Base-by-base conservation (phyloP, 2,797 vertebrate species). In the Falco naumanni region DNA sequence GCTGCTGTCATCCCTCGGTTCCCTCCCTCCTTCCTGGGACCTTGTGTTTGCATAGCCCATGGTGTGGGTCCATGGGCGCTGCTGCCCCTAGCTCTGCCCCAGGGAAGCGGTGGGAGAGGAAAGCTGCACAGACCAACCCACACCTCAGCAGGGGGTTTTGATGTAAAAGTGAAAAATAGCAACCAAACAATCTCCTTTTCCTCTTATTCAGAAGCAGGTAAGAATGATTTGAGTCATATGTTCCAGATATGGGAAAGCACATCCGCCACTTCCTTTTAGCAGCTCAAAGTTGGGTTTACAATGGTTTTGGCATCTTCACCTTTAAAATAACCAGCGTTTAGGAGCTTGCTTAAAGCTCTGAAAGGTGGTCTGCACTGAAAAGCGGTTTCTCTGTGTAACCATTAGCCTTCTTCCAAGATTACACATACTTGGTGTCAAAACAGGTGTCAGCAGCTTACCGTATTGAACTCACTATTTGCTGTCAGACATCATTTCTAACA, bases 171-270 rank as follows among this genome's bases (percentile, higher is more conserved):
- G 33, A 59, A 87, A 95, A 89, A 65, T 10, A 84, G 47, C 70
- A 79, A 84, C 47, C 12, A 72, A 79, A 39, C 21, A 48, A 63
- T 83, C 60, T 91, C 39, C 53, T 89, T 95, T 92, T 91, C 66
- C 56, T 95, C 63, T 84, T 87, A 51, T 95, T 93, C 87, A 95
- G 77, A 87, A 90, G 28, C 57, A 84, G 60, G 75, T 82, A 89
- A 82, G 54, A 82, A 66, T 54, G 81, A 34, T 89, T 93, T 95
- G 92, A 96, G 81, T 95, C 92, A 92, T 91, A 80, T 9, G 45
- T 91, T 93, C 78, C 84, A 91, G 79, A 71, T 29, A 50, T 10
- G 19, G 63, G n/a, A 93, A 89, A 90, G 37, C 59, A 54, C 39
- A 76, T 79, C 29, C 0, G 0, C 16, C 33, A 48, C 61, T 75